Percentiles rank a stretch among this genome's conserved stretches.
These are phyloP conservation scores for Triplophysa siluroides DNA, from an alignment of 2,113 vertebrate species.

Conservation along the genomic window DNA sequence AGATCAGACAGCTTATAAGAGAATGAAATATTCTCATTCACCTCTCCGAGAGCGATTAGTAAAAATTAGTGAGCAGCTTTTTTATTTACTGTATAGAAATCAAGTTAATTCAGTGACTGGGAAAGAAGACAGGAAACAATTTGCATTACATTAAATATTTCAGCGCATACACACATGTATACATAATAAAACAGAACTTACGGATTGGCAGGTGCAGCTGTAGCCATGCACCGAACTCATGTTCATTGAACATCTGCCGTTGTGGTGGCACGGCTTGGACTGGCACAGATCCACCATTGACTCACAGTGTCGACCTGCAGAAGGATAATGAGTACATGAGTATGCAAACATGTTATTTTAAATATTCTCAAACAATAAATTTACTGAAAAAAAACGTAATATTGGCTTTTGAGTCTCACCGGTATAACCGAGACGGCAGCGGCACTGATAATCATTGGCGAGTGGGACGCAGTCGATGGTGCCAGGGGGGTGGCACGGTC, in stretches of 20 bases:
- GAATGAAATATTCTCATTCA: neutral
- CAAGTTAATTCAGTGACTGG: neutral
- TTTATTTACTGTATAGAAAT: neutral
- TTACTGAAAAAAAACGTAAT: too few species aligned
- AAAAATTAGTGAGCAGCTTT: neutral
- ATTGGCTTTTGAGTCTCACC: constrained; percentile 68
- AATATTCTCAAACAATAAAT: neutral
- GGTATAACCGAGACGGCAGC: constrained; percentile 87
- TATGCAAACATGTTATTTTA: neutral
- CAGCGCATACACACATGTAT: constrained; percentile 6
- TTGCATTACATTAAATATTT: neutral
- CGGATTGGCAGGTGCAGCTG: constrained; percentile 82
- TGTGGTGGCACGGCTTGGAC: constrained; percentile 83
- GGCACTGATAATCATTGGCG: constrained; percentile 83
- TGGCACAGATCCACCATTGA: constrained; percentile 86
- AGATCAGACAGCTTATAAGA: neutral
- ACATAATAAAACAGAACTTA: constrained; percentile 66
- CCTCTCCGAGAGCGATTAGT: neutral
- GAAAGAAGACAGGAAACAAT: neutral
- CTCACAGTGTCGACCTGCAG: constrained; percentile 87
- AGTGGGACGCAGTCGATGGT: constrained; percentile 90
- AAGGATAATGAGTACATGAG: neutral
- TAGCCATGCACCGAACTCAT: constrained; percentile 85
- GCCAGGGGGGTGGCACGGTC: constrained; percentile 81
- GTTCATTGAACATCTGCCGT: constrained; percentile 84